These are phyloP conservation scores for Thinocorus orbignyianus DNA, from an alignment of 2,113 vertebrate genomes.

Conservation along the genomic window DNA sequence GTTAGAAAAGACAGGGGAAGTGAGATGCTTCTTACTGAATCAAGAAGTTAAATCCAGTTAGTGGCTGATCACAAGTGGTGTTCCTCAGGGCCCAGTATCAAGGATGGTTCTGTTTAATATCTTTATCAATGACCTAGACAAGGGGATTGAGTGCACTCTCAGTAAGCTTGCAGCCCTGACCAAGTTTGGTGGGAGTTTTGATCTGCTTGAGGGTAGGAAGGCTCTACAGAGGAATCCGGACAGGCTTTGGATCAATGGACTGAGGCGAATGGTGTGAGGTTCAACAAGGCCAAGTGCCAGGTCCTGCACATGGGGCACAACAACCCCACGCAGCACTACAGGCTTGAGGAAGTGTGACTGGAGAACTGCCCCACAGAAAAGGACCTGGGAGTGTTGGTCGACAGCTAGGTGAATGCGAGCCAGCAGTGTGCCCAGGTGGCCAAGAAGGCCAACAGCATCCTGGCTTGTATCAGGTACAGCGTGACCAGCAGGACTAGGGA, in stretches of 20 bases:
- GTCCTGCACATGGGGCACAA: background rate
- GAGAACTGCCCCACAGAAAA: background rate
- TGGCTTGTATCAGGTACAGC: background rate
- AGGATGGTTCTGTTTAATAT: background rate
- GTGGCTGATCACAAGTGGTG: background rate
- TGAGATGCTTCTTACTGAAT: background rate
- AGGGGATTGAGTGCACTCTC: background rate
- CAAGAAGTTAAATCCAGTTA: background rate
- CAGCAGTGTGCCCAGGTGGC: background rate
- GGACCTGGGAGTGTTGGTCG: background rate
- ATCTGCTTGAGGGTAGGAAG: background rate
- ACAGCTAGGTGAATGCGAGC: background rate
- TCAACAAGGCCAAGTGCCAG: background rate
- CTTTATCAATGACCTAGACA: background rate
- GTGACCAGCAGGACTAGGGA: background rate
- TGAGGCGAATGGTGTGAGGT: background rate
- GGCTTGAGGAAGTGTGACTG: background rate
- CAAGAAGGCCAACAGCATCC: background rate
- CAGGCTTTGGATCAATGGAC: background rate
- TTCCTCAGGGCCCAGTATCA: background rate
- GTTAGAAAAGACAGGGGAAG: background rate
- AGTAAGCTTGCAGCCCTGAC: background rate
- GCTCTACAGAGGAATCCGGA: background rate
- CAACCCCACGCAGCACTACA: background rate
- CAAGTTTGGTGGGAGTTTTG: background rate